Conservation (phyloP, 1,140 invertebrate species). For the Phortica variegata region DNA sequence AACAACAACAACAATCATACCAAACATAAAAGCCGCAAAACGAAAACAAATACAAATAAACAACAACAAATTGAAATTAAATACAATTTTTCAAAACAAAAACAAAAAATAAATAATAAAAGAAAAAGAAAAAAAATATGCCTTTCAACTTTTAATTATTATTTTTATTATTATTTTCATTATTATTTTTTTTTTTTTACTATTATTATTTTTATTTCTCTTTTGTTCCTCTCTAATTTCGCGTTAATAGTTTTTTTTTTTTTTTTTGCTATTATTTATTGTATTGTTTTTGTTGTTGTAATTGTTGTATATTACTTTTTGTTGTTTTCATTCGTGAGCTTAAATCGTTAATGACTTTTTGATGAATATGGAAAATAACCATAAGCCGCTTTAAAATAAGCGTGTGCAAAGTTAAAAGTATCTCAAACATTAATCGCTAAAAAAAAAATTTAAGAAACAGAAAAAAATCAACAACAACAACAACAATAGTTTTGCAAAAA, state of each 20-base stretch:
- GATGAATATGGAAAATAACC: neutral
- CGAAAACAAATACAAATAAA: conserved; percentile 29
- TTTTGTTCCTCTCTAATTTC: neutral
- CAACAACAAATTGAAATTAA: neutral
- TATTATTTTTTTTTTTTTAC: neutral
- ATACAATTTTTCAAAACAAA: neutral
- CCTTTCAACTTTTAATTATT: neutral
- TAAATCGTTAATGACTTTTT: neutral
- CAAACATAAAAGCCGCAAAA: no score
- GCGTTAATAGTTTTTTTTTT: neutral
- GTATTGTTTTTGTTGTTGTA: neutral
- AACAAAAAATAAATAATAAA: neutral
- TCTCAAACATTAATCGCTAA: no score
- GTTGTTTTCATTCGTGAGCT: no score
- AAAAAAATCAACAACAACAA: no score
- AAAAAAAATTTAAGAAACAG: no score
- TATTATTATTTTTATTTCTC: neutral
- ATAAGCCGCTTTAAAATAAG: no score
- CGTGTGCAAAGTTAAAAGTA: no score
- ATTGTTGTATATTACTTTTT: neutral
- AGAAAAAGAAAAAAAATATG: neutral
- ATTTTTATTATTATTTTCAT: neutral
- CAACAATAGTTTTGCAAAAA: no score
- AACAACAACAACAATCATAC: conserved; percentile 4
- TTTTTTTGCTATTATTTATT: neutral